phyloP scores from a whole-genome alignment of 2,888 invertebrate genomes.

The Agrochola macilenta region DNA sequence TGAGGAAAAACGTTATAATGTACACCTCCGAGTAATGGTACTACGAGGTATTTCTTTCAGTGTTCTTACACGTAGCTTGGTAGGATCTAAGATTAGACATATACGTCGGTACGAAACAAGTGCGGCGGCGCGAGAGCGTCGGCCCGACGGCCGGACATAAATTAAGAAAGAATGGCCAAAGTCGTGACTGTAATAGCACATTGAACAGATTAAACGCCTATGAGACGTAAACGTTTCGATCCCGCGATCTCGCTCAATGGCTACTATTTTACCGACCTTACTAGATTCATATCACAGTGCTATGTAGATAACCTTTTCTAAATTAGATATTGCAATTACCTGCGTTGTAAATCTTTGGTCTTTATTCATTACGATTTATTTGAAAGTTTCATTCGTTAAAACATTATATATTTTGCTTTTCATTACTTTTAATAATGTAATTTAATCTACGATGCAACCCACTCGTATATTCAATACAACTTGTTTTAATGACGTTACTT shows the following conservation, averaged over 20 bases:
- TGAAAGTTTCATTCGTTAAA: neutral
- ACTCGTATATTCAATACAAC: neutral
- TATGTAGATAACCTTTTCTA: slow-evolving; percentile 46
- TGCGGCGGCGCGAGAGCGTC: slow-evolving; percentile 12
- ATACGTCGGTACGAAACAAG: slow-evolving; percentile 20
- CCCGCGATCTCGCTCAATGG: slow-evolving; percentile 69
- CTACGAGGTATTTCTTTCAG: slow-evolving; percentile 10
- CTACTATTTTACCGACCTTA: slow-evolving; percentile 63
- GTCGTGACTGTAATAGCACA: slow-evolving; percentile 86
- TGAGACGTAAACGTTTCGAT: slow-evolving; percentile 77
- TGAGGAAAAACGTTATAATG: slow-evolving; percentile 27
- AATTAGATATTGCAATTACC: slow-evolving; percentile 12
- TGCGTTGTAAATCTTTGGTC: neutral
- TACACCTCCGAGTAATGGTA: slow-evolving; percentile 10
- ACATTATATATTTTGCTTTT: neutral
- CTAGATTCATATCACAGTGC: slow-evolving; percentile 52
- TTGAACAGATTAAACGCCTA: slow-evolving; percentile 85
- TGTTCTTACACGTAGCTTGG: slow-evolving; percentile 18
- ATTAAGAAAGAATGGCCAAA: slow-evolving; percentile 85
- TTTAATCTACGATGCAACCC: slow-evolving; percentile 7
- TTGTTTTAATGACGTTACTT: slow-evolving; percentile 24
- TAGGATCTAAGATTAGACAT: slow-evolving; percentile 10
- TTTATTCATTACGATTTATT: slow-evolving; percentile 4
- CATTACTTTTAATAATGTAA: neutral
- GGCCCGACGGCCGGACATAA: slow-evolving; percentile 78